A percentile compares a stretch with the other conserved stretches of the same genome.
Evolutionary conservation across 2,113 vertebrate species (phyloP).

Genomic region (Hyla sarda): DNA sequence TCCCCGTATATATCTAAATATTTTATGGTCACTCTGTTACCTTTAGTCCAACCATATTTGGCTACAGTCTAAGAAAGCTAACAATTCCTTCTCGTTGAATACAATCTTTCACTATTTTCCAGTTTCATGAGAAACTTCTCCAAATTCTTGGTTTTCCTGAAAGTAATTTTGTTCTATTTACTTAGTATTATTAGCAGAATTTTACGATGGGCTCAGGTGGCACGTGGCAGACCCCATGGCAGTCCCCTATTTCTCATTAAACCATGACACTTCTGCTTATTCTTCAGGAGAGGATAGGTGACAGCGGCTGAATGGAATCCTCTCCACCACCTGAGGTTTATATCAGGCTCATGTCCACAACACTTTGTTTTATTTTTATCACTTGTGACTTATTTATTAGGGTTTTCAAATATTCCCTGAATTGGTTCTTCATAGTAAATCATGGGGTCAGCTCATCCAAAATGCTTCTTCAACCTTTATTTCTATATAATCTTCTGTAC

Average conservation of each 20-base stretch:
- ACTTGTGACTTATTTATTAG: neutral
- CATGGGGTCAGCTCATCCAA: neutral
- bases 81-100: neutral
- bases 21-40: no score
- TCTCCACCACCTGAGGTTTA: neutral
- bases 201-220: neutral
- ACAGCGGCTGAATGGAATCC: neutral
- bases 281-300: neutral
- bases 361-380: neutral
- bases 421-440: neutral
- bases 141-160: neutral
- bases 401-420: neutral
- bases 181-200: neutral
- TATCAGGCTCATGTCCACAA: neutral
- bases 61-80: neutral
- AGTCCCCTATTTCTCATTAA: conserved; percentile 7
- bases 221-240: neutral
- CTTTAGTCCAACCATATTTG: no score
- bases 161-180: neutral
- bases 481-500: neutral
- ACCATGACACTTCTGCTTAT: neutral
- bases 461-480: neutral
- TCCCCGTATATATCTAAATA: no score
- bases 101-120: neutral
- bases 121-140: neutral